Conservation (phyloP, 2,797 vertebrate genomes). For the Scolopax bukidnonensis region DNA sequence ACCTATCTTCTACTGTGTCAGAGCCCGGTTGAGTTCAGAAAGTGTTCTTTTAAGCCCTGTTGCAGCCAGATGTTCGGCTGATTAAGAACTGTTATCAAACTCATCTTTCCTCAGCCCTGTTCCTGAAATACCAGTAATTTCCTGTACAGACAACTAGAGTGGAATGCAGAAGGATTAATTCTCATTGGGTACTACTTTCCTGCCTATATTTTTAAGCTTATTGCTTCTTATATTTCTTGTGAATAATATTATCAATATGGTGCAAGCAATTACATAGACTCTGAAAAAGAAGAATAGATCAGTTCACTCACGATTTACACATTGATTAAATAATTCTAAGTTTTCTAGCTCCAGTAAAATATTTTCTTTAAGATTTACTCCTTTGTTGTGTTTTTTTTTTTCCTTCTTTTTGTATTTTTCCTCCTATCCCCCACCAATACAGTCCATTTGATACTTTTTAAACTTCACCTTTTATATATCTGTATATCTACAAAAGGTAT, state of each 20-base stretch:
- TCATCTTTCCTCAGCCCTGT: not conserved
- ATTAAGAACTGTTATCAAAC: not conserved
- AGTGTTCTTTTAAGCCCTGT: not conserved
- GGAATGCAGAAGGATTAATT: not conserved
- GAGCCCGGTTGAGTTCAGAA: not conserved
- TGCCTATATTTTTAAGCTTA: not conserved
- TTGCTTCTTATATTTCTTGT: accelerated
- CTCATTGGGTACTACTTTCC: not conserved
- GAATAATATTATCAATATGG: not conserved
- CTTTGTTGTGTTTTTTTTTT: not conserved
- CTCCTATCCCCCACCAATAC: accelerated
- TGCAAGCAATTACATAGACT: not conserved
- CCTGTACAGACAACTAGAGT: not conserved
- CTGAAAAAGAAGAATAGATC: not conserved
- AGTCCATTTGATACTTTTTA: not conserved
- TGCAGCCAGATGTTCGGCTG: not conserved
- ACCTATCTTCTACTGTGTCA: not conserved
- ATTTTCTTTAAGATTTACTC: not conserved
- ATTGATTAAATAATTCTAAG: not conserved
- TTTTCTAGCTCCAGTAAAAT: not conserved
- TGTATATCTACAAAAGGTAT: not conserved
- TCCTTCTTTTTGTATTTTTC: not conserved
- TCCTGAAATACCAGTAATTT: not conserved
- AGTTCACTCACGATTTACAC: accelerated
- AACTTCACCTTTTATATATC: not conserved